Base-by-base conservation (phyloP, 1,140 invertebrate genomes). In the Leucophenga varia region DNA sequence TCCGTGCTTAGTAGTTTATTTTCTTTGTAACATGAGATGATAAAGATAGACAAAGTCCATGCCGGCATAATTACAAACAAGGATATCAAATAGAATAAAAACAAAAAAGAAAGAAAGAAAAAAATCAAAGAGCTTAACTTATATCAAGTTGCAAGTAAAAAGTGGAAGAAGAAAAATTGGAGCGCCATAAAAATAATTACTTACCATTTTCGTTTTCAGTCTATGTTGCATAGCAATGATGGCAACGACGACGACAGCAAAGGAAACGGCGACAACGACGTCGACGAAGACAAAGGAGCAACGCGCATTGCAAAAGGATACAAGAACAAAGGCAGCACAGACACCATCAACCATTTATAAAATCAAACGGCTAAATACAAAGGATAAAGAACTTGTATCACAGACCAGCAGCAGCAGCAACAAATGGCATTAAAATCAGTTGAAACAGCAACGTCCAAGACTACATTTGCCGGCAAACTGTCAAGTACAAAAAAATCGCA, bases 291-390 rank as follows among this genome's bases (percentile, higher is more conserved):
- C 48, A 47, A 65, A 64, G 61, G 61, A 64, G 51, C 55, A 43
- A 34, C 40, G 20, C 60, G 21, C 19, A 20, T 20, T 20, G 12
- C 12, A n/a, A 38, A 38, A 38, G 22, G 39, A 22, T 28, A 28
- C 22, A 28, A 28, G n/a, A n/a, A n/a, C n/a, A n/a, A n/a, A n/a
- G n/a, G n/a, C n/a, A n/a, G 17, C 43, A 36, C 14, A 30, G 14
- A 14, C 43, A 36, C 43, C 60, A 19, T 46, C 43, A 31, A 46
- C 34, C 28, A 43, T 58, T 42, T 57, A 70, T 43, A 60, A 60
- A 50, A 49, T 57, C 39, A 70, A 57, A 55, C 49, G 59, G 49
- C 61, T 55, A 55, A 48, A 58, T 54, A 61, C 51, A 52, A 53
- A 58, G 41, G 30, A 43, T 28, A 31, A 22, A 21, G 22, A 13